Evolutionary conservation across 2,797 vertebrate genomes (phyloP), one percentile per base, ranked within the genome.

Genomic region (Nannoperca australis): DNA sequence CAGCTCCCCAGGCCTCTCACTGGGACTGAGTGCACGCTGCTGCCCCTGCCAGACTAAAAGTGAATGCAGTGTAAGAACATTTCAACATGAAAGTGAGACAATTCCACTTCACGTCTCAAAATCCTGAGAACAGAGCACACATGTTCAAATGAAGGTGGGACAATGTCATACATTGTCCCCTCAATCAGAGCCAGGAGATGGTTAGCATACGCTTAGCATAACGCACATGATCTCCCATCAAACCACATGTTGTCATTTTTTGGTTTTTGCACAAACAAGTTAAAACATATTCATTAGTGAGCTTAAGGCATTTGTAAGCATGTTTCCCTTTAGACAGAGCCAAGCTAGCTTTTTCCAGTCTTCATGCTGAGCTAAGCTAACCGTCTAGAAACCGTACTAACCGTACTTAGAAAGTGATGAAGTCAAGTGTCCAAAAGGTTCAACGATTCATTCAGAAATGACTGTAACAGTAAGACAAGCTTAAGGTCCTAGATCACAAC

Each of bases 1-100:
- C 94, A 93, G 81, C 93, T 97, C 1, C 97, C 97, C 0, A 85
- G 93, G 87, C 96, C 97, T 6, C 96, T 98, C 84, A 96, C 95
- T 0, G 97, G 97, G 70, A 91, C 95, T 4, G 96, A 97, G 83
- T 98, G 97, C 0, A 96, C 94, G 0, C 93, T 97, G 81, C 91
- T 99, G 82, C 94, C 96, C 27, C 92, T 98, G 63, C 81, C 95
- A 0, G 96, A 96, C 70, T 92, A 70, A 85, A 38, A 69, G 34
- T 0, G 3, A 0, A 42, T 32, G n/a, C 0, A 10, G 2, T 8
- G 22, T 30, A 14, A 66, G 36, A 64, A 22, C 0, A 38, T 11
- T 47, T 70, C 32, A 14, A 60, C 20, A 69, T 51, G 27, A 67
- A 40, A 47, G 54, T 40, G 32, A 32, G 7, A 65, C 22, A 0